Base-by-base conservation (phyloP, 2,888 invertebrate species). In the Mycogona germanica region DNA sequence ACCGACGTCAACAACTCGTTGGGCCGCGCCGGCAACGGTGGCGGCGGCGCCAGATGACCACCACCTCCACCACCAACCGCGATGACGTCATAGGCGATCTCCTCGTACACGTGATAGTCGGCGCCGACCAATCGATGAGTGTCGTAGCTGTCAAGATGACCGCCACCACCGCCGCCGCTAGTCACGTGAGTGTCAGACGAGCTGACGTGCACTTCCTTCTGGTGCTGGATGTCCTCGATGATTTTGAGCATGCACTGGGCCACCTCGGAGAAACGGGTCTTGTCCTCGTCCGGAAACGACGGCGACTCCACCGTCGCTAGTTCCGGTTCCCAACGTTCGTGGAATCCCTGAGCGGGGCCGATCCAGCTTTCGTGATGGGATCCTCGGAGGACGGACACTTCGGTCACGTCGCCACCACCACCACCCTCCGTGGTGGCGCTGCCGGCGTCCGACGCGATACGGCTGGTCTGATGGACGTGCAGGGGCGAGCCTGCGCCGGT, bases 101-200 rank as follows among this genome's bases (percentile, higher is more conserved):
- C 67, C 51, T 67, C 67, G 50, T 67, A 67, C 3, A 66, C 62
- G 55, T 67, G 67, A 52, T 66, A 66, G 21, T 67, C 66, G 4
- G 60, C 60, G 2, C 59, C 32, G 55, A 32, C 14, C 46, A 55
- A 40, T 51, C 57, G 6, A 48, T 54, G 3, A 28, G n/a, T 37
- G 47, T 46, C 35, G 40, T 52, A 32, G 44, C 30, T 48, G 45
- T 21, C 52, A 46, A 51, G 51, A 19, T 51, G 44, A 28, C n/a
- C 59, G 51, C 25, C 52, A 51, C n/a, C 55, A n/a, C 19, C 25
- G 25, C 25, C 40, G 12, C 25, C 51, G 38, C 40, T 35, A 26
- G 32, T 19, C 44, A 29, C 19, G 21, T 50, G n/a, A 49, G 45
- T n/a, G 19, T 46, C 54, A 42, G 51, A 26, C 47, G 30, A 35